A percentile compares a stretch with the other conserved stretches of the same genome.
These are phyloP conservation scores for Himalopsyche kuldschensis DNA, from an alignment of 2,888 invertebrate species.

Conservation along the genomic window DNA sequence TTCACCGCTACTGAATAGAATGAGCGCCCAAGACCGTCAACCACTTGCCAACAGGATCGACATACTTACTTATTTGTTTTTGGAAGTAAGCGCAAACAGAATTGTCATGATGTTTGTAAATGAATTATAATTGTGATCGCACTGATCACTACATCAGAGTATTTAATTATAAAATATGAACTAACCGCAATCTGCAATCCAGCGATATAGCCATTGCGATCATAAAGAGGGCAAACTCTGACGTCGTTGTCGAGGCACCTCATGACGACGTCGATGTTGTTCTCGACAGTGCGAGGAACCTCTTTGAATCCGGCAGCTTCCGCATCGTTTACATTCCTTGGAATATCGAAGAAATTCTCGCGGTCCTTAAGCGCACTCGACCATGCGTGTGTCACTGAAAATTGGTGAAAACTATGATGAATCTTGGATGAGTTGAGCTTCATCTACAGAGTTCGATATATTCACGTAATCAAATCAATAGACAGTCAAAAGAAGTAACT, in stretches of 20 bases:
- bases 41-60: too few relatives aligned
- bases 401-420: not conserved
- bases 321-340: constrained; percentile 50
- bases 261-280: constrained; percentile 51
- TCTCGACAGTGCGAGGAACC: constrained; percentile 49
- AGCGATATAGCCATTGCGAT: constrained; percentile 52
- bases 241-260: constrained; percentile 50
- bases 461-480: too few relatives aligned
- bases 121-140: too few relatives aligned
- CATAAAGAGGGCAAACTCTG: constrained; percentile 52
- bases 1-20: too few relatives aligned
- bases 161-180: constrained; percentile 30
- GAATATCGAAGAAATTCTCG: constrained; percentile 55
- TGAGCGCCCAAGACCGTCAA: too few relatives aligned
- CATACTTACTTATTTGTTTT: too few relatives aligned
- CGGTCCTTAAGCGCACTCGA: constrained; percentile 52
- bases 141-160: too few relatives aligned
- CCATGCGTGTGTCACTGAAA: constrained; percentile 55
- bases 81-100: too few relatives aligned
- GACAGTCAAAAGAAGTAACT: too few relatives aligned
- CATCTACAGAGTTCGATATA: too few relatives aligned
- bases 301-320: constrained; percentile 51
- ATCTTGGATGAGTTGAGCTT: not conserved
- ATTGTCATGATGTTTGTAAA: too few relatives aligned
- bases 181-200: constrained; percentile 55